Percentiles rank a stretch among this genome's conserved stretches.
These are phyloP conservation scores for Nasonia oneida DNA, from an alignment of 2,888 invertebrate species.

Conservation along the genomic window DNA sequence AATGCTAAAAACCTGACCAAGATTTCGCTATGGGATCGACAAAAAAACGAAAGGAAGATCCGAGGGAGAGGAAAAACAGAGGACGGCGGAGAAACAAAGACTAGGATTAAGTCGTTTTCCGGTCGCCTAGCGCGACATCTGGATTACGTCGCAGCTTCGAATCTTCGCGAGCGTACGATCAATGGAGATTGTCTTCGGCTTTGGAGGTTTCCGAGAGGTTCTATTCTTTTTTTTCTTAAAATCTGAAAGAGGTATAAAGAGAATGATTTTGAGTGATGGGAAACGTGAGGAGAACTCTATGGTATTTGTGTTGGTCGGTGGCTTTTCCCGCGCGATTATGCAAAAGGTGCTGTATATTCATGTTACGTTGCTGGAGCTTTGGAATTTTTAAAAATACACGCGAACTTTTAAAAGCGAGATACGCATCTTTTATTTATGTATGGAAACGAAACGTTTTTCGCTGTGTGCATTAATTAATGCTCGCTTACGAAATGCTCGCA, in stretches of 20 bases:
- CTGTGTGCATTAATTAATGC: background rate
- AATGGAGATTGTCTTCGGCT: slow-evolving; percentile 33
- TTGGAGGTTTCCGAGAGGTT: background rate
- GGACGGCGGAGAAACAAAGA: slow-evolving; percentile 22
- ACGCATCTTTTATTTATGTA: background rate
- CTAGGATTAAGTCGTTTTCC: slow-evolving; percentile 49
- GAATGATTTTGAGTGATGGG: background rate
- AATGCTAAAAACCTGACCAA: background rate
- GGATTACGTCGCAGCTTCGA: slow-evolving; percentile 36
- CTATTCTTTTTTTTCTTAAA: background rate
- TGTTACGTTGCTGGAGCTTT: background rate
- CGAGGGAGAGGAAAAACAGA: background rate
- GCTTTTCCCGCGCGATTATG: background rate
- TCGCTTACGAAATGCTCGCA: background rate
- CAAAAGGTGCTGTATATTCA: background rate
- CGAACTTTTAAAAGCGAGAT: background rate
- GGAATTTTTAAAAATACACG: background rate
- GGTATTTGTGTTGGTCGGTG: background rate
- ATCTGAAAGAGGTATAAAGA: background rate
- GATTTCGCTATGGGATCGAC: background rate
- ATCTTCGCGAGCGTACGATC: slow-evolving; percentile 20
- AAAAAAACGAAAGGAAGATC: background rate
- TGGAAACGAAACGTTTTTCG: background rate
- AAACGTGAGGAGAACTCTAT: background rate
- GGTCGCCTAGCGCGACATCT: slow-evolving; percentile 23